Conservation (phyloP, 2,113 vertebrate genomes). For the Eptesicus fuscus region DNA sequence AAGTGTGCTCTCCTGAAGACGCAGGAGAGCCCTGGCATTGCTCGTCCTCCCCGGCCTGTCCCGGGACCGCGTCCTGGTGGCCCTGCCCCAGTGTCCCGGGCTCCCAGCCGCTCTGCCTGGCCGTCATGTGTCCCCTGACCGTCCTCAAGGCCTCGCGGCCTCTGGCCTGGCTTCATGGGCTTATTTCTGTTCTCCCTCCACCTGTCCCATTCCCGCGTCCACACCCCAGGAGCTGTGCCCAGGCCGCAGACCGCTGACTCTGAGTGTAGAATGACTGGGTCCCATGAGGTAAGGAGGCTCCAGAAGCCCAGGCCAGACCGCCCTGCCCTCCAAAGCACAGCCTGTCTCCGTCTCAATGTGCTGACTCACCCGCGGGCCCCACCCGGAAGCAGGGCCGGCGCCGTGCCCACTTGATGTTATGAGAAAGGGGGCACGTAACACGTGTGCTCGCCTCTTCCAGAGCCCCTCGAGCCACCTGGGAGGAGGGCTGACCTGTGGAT, state of each 20-base stretch:
- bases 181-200: constrained; percentile 52
- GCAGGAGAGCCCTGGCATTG: not conserved
- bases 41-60: not conserved
- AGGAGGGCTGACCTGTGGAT: fast-evolving
- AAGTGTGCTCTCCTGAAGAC: not conserved
- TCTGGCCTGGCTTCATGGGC: constrained; percentile 1
- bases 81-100: not conserved
- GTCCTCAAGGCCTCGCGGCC: not conserved
- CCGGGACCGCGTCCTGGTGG: not conserved
- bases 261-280: not conserved
- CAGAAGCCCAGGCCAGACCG: not conserved
- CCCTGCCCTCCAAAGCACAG: not conserved
- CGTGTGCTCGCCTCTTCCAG: not conserved
- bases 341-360: not conserved
- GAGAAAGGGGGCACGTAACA: not conserved
- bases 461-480: not conserved
- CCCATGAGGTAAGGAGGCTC: not conserved
- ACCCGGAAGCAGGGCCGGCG: not conserved
- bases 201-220: constrained; percentile 44
- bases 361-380: not conserved
- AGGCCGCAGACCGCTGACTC: not conserved
- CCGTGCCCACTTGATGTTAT: not conserved
- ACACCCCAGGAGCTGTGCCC: not conserved
- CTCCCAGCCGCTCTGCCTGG: not conserved
- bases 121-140: not conserved